Percentiles rank a stretch among this genome's conserved stretches.
Evolutionary conservation across 2,797 vertebrate genomes (phyloP).

Genomic region (Botia kubotai): DNA sequence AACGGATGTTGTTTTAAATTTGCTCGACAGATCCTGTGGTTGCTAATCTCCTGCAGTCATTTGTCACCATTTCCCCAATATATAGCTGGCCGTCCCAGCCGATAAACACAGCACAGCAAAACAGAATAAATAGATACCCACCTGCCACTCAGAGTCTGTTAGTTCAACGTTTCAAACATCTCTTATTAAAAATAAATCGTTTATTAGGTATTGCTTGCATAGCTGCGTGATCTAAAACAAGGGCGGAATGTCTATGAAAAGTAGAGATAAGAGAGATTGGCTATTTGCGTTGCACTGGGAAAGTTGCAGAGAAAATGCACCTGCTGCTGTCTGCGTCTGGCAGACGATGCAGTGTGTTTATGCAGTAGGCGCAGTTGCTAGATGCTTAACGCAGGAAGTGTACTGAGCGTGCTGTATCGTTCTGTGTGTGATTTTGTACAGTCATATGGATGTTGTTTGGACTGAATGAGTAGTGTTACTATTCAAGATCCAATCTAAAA

Average conservation of each 20-base stretch:
- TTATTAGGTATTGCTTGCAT: background rate
- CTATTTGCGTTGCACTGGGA: background rate
- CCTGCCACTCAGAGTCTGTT: conserved; percentile 49
- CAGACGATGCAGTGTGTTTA: background rate
- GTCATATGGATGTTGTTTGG: background rate
- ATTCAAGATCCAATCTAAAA: background rate
- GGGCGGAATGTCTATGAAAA: background rate
- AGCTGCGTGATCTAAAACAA: background rate
- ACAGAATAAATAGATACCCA: conserved; percentile 70
- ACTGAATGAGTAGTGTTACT: background rate
- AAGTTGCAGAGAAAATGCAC: background rate
- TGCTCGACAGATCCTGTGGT: conserved; percentile 76
- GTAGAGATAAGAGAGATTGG: background rate
- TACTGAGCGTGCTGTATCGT: background rate
- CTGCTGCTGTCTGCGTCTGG: background rate
- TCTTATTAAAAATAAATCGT: background rate
- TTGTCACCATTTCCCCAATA: conserved; percentile 82
- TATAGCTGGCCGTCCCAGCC: conserved; percentile 69
- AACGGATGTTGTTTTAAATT: conserved; percentile 71
- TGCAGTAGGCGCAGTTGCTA: background rate
- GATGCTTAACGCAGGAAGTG: background rate
- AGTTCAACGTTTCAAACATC: conserved; percentile 48
- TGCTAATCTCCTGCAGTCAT: conserved; percentile 81
- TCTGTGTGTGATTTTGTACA: background rate
- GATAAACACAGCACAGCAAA: conserved; percentile 73